Evolutionary conservation across 2,888 invertebrate species (phyloP).

Genomic region (Protodeltote pygarga): DNA sequence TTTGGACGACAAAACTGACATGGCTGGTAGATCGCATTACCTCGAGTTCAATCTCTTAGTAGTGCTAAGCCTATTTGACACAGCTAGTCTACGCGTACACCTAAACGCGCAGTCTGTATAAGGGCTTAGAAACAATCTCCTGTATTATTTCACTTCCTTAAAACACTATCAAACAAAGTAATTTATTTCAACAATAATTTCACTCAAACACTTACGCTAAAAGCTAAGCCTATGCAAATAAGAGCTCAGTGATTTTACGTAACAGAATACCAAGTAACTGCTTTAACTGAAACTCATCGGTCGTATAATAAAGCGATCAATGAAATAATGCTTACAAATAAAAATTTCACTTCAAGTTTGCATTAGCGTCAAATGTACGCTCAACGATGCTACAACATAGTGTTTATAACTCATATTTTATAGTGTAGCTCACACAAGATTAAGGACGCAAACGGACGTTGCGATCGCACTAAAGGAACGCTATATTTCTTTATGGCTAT

Average conservation of each 20-base stretch:
- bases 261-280: conserved; percentile 17
- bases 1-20: too few relatives aligned
- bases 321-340: conserved; percentile 21
- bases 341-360: conserved; percentile 26
- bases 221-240: conserved; percentile 29
- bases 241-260: conserved; percentile 16
- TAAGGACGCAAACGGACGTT: conserved; percentile 5
- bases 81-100: too few relatives aligned
- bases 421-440: conserved; percentile 27
- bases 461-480: conserved; percentile 22
- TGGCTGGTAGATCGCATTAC: too few relatives aligned
- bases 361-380: conserved; percentile 25
- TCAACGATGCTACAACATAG: conserved; percentile 19
- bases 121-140: conserved; percentile 2
- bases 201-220: conserved; percentile 18
- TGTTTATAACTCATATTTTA: conserved; percentile 31
- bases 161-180: conserved; percentile 19
- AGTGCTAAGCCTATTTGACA: too few relatives aligned
- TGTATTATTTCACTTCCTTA: conserved; percentile 14
- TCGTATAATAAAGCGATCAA: conserved; percentile 40
- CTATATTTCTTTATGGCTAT: conserved; percentile 23
- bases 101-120: too few relatives aligned
- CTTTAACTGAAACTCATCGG: conserved; percentile 7
- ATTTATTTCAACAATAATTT: conserved; percentile 28
- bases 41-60: too few relatives aligned